These are phyloP conservation scores for Spinus pinus DNA, from an alignment of 2,797 vertebrate species.

Conservation along the genomic window DNA sequence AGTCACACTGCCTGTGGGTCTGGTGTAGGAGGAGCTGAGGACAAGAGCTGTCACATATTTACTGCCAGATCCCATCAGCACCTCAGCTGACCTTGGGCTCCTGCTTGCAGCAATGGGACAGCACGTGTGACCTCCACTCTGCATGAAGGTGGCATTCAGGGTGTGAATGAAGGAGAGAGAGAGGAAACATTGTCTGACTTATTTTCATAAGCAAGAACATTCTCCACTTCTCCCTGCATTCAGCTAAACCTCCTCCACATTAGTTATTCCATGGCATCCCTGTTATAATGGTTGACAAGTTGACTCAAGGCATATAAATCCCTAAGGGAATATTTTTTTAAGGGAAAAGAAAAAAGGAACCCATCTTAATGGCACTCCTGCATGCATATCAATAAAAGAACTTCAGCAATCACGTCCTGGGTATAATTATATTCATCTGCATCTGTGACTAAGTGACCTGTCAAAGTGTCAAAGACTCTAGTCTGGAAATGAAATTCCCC, in stretches of 20 bases:
- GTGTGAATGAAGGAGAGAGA: background rate
- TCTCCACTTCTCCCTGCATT: background rate
- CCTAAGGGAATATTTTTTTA: background rate
- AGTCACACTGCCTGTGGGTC: background rate
- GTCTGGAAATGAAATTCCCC: background rate
- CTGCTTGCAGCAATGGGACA: background rate
- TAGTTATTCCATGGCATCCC: conserved; percentile 15
- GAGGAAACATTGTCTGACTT: background rate
- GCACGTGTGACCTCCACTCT: background rate
- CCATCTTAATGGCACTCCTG: background rate
- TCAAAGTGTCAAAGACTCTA: conserved; percentile 40
- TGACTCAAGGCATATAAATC: conserved; percentile 38
- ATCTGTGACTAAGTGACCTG: conserved; percentile 56
- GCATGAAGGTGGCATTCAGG: background rate
- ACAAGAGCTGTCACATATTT: background rate
- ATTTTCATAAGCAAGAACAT: background rate
- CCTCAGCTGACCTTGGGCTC: background rate
- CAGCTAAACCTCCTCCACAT: conserved; percentile 3
- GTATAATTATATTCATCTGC: conserved; percentile 52
- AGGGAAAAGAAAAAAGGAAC: background rate
- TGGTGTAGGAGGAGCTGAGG: background rate
- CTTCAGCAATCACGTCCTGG: conserved; percentile 44
- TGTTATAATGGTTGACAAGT: conserved; percentile 40
- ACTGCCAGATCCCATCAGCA: background rate
- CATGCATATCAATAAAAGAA: conserved; percentile 47